phyloP scores from a whole-genome alignment of 2,797 vertebrate species.

The Chaetophractus vellerosus region DNA sequence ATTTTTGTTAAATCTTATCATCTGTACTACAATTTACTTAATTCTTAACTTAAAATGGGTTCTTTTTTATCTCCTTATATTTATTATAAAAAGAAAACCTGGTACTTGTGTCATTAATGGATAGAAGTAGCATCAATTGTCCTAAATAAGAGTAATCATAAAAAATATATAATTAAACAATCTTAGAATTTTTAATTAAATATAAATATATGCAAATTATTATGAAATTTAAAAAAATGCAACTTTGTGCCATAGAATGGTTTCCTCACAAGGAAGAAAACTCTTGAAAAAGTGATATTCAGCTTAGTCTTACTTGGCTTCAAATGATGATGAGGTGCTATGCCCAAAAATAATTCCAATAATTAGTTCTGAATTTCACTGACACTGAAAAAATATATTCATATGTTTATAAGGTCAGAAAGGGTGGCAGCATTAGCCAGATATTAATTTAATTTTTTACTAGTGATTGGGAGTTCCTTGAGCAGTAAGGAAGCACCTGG shows the following conservation, averaged over 20 bases:
- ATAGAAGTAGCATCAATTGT: not conserved
- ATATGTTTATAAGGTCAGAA: not conserved
- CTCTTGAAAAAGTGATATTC: not conserved
- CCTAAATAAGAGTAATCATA: not conserved
- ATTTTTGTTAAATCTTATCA: not conserved
- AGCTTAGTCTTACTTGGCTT: not conserved
- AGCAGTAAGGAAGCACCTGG: not conserved
- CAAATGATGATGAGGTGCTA: not conserved
- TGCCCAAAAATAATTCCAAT: not conserved
- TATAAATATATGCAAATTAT: not conserved
- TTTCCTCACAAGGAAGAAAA: not conserved
- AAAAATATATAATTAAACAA: not conserved
- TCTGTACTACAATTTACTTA: conserved; percentile 2
- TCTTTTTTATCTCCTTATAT: not conserved
- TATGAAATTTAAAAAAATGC: not conserved
- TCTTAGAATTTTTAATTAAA: not conserved
- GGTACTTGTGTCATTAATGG: not conserved
- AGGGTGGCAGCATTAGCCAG: not conserved
- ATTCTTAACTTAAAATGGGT: not conserved
- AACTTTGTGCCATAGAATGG: not conserved
- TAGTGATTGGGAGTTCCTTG: not conserved
- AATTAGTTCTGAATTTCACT: conserved; percentile 13
- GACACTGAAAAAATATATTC: not conserved
- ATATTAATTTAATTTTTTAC: not conserved
- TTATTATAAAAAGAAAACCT: not conserved